Evolutionary conservation across 2,888 invertebrate species (phyloP).

Genomic region (Parnassius glacialis): DNA sequence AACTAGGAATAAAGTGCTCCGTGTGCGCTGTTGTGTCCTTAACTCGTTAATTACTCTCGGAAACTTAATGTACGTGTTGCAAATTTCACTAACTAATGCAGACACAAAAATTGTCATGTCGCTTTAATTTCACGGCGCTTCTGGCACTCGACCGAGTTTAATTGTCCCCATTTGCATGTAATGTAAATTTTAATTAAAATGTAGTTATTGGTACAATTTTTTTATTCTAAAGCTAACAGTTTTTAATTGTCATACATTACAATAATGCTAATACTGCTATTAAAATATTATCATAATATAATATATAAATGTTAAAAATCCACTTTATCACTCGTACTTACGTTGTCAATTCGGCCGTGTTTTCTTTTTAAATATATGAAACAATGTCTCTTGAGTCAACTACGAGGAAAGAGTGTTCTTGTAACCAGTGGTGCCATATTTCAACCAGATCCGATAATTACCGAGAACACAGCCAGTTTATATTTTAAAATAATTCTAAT

Average conservation of each 20-base stretch:
- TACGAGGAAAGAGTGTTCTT: too few species aligned
- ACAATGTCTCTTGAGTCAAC: too few species aligned
- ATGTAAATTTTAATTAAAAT: constrained; percentile 32
- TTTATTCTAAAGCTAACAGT: constrained; percentile 29
- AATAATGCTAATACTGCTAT: background rate
- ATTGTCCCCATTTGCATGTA: constrained; percentile 25
- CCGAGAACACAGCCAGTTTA: too few species aligned
- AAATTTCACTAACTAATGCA: constrained; percentile 40
- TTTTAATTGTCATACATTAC: background rate
- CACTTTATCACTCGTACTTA: too few species aligned
- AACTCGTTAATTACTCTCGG: constrained; percentile 69
- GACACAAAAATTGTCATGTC: constrained; percentile 31
- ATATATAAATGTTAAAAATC: too few species aligned
- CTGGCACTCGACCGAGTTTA: constrained; percentile 27
- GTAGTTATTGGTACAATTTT: constrained; percentile 31
- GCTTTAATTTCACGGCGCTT: constrained; percentile 22
- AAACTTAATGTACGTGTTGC: constrained; percentile 62
- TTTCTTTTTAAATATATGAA: too few species aligned
- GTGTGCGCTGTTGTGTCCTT: constrained; percentile 50
- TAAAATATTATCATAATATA: too few species aligned
- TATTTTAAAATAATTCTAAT: too few species aligned
- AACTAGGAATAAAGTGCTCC: constrained; percentile 71
- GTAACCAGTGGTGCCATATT: too few species aligned
- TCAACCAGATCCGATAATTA: too few species aligned
- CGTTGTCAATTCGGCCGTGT: too few species aligned